A percentile compares a stretch with the other conserved stretches of the same genome.
phyloP scores from a whole-genome alignment of 2,113 vertebrate species.

The Peromyscus californicus region DNA sequence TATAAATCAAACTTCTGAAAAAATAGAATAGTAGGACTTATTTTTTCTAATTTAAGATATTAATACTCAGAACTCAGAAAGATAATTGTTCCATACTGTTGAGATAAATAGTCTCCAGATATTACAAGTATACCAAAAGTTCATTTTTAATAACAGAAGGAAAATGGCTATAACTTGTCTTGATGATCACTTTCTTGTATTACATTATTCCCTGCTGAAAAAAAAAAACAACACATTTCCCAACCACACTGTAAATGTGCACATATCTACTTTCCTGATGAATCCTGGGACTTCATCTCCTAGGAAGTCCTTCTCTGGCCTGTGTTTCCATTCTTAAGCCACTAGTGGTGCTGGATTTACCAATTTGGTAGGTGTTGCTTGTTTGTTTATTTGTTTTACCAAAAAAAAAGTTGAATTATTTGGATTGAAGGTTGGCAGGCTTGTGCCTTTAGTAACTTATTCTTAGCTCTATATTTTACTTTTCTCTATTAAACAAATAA shows the following conservation, averaged over 20 bases:
- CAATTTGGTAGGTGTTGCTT: not conserved
- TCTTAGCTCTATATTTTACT: not conserved
- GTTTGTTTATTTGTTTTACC: not conserved
- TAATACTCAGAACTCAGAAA: not conserved
- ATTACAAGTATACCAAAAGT: not conserved
- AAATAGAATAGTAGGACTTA: not conserved
- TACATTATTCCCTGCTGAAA: not conserved
- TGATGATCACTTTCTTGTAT: no score
- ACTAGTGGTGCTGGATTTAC: not conserved
- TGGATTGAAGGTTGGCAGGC: not conserved
- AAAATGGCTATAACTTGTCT: not conserved
- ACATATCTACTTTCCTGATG: no score
- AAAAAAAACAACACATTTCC: not conserved
- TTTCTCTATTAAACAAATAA: not conserved
- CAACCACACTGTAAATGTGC: rapidly evolving
- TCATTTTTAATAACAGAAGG: not conserved
- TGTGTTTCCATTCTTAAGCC: no score
- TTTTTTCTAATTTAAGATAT: not conserved
- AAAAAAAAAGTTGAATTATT: not conserved
- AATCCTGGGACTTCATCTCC: not conserved
- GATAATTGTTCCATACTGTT: not conserved
- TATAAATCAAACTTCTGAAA: conserved; percentile 3
- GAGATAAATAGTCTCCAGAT: not conserved
- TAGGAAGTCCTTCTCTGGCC: no score
- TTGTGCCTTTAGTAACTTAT: no score